These are phyloP conservation scores for Urocolius indicus DNA, from an alignment of 2,113 vertebrate species.

Conservation along the genomic window DNA sequence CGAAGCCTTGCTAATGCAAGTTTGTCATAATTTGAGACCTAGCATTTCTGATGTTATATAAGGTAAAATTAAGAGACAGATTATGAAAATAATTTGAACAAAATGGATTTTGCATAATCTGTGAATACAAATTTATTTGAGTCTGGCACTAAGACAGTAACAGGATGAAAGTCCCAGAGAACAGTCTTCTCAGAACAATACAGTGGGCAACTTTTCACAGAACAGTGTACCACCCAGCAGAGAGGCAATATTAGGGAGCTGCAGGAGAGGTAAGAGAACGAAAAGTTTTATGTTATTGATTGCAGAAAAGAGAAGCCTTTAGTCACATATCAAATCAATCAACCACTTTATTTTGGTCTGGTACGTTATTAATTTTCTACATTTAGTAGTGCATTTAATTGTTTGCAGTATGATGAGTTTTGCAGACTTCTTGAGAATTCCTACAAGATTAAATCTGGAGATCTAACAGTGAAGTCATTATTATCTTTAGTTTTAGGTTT, in stretches of 20 bases:
- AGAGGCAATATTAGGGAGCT: constrained; percentile 41
- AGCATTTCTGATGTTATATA: not conserved
- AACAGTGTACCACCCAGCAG: not conserved
- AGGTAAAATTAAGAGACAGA: not conserved
- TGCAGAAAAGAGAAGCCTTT: constrained; percentile 22
- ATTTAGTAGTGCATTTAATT: not conserved
- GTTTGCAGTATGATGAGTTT: not conserved
- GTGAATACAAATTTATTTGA: not conserved
- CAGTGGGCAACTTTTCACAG: not conserved
- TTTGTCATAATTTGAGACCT: not conserved
- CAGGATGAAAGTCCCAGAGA: not conserved
- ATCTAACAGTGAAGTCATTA: not conserved
- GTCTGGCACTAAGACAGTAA: not conserved
- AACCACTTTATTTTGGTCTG: not conserved
- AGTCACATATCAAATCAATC: constrained; percentile 27
- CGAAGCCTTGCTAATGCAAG: not conserved
- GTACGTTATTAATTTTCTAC: not conserved
- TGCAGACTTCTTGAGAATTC: constrained; percentile 15
- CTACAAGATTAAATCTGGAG: not conserved
- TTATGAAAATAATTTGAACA: not conserved
- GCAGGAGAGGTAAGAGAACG: constrained; percentile 25
- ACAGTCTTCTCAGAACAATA: constrained; percentile 21
- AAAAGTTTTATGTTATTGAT: constrained; percentile 37
- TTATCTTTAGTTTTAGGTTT: not conserved
- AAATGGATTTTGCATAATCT: not conserved